Conservation (phyloP, 2,797 vertebrate genomes). For the Tinamus major region DNA sequence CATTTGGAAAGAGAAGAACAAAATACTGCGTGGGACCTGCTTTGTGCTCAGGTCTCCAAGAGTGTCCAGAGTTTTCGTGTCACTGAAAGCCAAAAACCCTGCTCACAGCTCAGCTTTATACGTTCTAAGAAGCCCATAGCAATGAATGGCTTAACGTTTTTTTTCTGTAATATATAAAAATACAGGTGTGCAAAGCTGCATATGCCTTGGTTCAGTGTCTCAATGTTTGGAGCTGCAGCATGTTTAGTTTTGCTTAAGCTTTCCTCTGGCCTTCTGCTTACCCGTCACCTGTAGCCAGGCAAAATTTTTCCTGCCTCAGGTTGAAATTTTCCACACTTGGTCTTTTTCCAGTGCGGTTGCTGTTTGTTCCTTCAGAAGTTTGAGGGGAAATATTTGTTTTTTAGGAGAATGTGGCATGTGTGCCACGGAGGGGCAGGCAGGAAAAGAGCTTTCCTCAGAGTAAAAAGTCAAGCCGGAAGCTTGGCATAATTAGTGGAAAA, state of each 20-base stretch:
- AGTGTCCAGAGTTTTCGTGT: background rate
- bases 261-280: background rate
- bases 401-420: background rate
- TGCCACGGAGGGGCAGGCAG: background rate
- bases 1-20: background rate
- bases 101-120: background rate
- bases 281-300: background rate
- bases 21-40: background rate
- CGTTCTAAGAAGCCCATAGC: background rate
- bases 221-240: background rate
- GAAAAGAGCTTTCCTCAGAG: background rate
- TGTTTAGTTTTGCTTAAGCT: background rate
- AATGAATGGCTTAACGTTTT: background rate
- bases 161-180: background rate
- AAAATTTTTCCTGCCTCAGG: constrained; percentile 31
- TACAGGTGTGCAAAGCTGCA: background rate
- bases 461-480: background rate
- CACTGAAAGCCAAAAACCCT: background rate
- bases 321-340: constrained; percentile 34
- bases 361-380: constrained; percentile 38
- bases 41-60: background rate
- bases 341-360: background rate
- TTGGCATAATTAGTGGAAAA: background rate
- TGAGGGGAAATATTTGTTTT: constrained; percentile 11
- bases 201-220: background rate